Evolutionary conservation across 1,140 invertebrate species (phyloP).

Genomic region (Antheraea pernyi): DNA sequence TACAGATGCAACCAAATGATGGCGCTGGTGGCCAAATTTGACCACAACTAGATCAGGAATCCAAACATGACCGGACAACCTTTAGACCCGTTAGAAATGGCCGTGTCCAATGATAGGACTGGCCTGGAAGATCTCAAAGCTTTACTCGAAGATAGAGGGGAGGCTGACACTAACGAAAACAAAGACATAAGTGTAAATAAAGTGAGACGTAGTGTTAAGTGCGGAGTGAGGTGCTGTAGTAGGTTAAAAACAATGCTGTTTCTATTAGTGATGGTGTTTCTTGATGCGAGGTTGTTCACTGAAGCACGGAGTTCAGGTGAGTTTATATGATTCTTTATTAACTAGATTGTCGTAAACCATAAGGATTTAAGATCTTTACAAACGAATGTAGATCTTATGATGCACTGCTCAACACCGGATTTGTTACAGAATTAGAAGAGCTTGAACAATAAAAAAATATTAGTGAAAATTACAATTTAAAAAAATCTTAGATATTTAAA

Average conservation of each 20-base stretch:
- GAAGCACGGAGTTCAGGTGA: conserved; percentile 68
- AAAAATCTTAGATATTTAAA: too few species aligned
- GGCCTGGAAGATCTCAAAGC: conserved; percentile 64
- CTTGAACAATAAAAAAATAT: too few species aligned
- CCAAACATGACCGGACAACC: conserved; percentile 43
- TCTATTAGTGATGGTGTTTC: conserved; percentile 55
- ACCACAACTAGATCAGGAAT: conserved; percentile 29
- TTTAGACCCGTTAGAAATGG: conserved; percentile 53
- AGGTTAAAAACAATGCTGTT: conserved; percentile 62
- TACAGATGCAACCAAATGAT: conserved; percentile 64
- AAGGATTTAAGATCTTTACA: too few species aligned
- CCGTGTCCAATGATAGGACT: conserved; percentile 49
- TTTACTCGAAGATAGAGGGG: conserved; percentile 71
- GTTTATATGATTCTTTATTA: conserved; percentile 14
- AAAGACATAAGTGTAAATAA: neutral
- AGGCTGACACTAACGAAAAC: conserved; percentile 25
- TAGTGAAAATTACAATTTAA: too few species aligned
- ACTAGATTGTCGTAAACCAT: too few species aligned
- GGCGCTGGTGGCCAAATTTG: conserved; percentile 51
- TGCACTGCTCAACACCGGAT: too few species aligned
- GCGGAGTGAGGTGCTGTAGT: conserved; percentile 48
- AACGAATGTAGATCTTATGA: too few species aligned
- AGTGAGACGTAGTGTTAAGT: conserved; percentile 9
- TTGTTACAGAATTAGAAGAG: too few species aligned
- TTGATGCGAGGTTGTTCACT: conserved; percentile 50